These are phyloP conservation scores for Clunio marinus DNA, from an alignment of 2,888 invertebrate species.

Conservation along the genomic window DNA sequence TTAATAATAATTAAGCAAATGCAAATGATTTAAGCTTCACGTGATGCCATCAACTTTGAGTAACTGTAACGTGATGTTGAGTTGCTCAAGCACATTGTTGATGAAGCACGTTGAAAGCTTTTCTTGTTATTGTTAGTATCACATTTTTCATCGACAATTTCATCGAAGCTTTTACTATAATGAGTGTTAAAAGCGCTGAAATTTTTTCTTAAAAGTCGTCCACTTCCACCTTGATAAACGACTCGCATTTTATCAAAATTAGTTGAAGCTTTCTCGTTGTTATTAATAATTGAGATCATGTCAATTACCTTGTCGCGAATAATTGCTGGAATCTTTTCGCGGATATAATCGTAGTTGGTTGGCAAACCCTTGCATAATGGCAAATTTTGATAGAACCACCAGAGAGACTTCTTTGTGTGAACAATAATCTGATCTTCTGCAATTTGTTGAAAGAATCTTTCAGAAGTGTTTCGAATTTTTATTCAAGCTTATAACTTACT, in stretches of 20 bases:
- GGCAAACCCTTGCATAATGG: conserved; percentile 50
- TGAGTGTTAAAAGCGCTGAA: not conserved
- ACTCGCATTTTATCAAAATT: not conserved
- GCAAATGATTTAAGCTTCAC: conserved; percentile 24
- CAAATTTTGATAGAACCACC: conserved; percentile 49
- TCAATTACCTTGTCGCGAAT: conserved; percentile 51
- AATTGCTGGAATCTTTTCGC: conserved; percentile 48
- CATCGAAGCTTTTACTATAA: conserved; percentile 1
- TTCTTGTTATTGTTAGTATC: conserved; percentile 1
- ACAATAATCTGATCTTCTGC: conserved; percentile 46
- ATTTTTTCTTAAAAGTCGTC: conserved; percentile 3
- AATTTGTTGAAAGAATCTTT: too few relatives aligned
- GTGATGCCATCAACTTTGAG: not conserved
- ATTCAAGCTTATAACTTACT: not conserved
- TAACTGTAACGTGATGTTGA: not conserved
- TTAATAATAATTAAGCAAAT: too few relatives aligned
- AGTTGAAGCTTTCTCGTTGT: not conserved
- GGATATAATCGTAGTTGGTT: conserved; percentile 49
- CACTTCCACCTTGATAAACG: conserved; percentile 3
- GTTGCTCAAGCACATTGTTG: conserved; percentile 9
- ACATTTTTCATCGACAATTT: not conserved
- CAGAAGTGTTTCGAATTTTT: too few relatives aligned
- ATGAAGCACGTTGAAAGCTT: conserved; percentile 11
- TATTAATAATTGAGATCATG: not conserved
- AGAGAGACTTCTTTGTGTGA: conserved; percentile 41